Conservation (phyloP, 2,888 invertebrate species). For the Atrina japonica region DNA sequence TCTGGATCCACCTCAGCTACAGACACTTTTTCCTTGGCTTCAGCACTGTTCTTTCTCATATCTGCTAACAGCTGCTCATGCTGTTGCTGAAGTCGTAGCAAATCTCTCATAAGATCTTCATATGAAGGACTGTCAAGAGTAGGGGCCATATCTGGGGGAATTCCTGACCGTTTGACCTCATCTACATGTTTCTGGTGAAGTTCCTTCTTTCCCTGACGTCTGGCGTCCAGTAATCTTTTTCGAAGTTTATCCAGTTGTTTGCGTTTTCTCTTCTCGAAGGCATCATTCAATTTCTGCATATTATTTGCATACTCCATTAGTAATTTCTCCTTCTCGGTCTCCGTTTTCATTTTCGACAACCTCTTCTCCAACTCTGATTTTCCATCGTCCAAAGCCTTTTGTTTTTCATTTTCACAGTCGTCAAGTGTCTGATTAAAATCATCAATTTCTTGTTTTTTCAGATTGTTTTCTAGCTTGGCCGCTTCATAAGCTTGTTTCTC, state of each 20-base stretch:
- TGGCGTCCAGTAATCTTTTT: slow-evolving; percentile 67
- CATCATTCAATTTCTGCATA: slow-evolving; percentile 70
- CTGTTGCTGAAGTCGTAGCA: slow-evolving; percentile 65
- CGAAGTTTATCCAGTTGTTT: slow-evolving; percentile 68
- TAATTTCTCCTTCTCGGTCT: slow-evolving; percentile 72
- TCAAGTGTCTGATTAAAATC: slow-evolving; percentile 68
- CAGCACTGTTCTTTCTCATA: slow-evolving; percentile 57
- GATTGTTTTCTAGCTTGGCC: slow-evolving; percentile 74
- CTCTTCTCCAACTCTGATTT: slow-evolving; percentile 65
- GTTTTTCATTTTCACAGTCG: slow-evolving; percentile 72
- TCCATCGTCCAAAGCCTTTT: slow-evolving; percentile 63
- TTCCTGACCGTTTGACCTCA: slow-evolving; percentile 71
- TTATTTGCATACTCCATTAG: slow-evolving; percentile 73
- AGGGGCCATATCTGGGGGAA: slow-evolving; percentile 73
- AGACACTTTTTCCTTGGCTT: slow-evolving; percentile 48
- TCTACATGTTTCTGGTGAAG: slow-evolving; percentile 71
- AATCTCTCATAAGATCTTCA: slow-evolving; percentile 69
- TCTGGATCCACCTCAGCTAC: slow-evolving; percentile 56
- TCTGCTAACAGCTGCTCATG: slow-evolving; percentile 74
- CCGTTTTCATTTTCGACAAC: slow-evolving; percentile 63
- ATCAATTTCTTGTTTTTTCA: slow-evolving; percentile 71
- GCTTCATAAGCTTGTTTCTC: slow-evolving; percentile 78
- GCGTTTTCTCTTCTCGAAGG: slow-evolving; percentile 76
- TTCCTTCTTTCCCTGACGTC: slow-evolving; percentile 74
- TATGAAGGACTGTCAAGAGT: slow-evolving; percentile 63